Evolutionary conservation across 2,888 invertebrate genomes (phyloP), one percentile per base, ranked within the genome.

Genomic region (Xylocampa areola): DNA sequence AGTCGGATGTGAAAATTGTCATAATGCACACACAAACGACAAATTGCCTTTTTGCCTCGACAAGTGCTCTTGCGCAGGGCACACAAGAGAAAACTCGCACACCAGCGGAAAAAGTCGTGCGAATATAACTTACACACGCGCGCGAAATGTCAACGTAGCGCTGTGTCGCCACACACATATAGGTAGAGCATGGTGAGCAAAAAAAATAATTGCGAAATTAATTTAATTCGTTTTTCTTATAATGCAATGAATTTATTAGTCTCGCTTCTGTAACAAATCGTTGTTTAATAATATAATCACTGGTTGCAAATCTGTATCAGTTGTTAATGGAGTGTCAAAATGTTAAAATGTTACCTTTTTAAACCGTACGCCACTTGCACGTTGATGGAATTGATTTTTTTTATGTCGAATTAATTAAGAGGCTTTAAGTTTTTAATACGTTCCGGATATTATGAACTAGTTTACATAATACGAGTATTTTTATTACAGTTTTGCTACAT

Each of bases 1-100:
- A 93, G 93, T 94, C 92, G 93, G 93, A 94, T 93, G 93, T 92
- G 93, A 92, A 92, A 87, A 88, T 89, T 81, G 86, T 85, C 90
- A 90, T 90, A 91, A 85, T 86, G 88, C 87, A 89, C 90, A 87
- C 81, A 81, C 73, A 77, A 79, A 76, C 81, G 82, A 82, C 85
- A 81, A 86, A 85, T 86, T 80, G 78, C 78, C 82, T 90, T 91
- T 90, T 90, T 88, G 87, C 88, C 79, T 78, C 77, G 69, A 70
- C 75, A 73, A 69, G 54, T 61, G 68, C 67, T 65, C 73, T 60
- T 68, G 72, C 68, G 79, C 81, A 79, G 79, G 85, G 84, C 82
- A 77, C 75, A 69, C 73, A 74, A 80, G 87, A 84, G 85, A 87
- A 84, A 84, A 82, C 80, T 65, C 69, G 57, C 80, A 68, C 76